A percentile compares a stretch with the other conserved stretches of the same genome.
Conservation (phyloP, 1,140 invertebrate genomes). For the Diachasma alloeum region DNA sequence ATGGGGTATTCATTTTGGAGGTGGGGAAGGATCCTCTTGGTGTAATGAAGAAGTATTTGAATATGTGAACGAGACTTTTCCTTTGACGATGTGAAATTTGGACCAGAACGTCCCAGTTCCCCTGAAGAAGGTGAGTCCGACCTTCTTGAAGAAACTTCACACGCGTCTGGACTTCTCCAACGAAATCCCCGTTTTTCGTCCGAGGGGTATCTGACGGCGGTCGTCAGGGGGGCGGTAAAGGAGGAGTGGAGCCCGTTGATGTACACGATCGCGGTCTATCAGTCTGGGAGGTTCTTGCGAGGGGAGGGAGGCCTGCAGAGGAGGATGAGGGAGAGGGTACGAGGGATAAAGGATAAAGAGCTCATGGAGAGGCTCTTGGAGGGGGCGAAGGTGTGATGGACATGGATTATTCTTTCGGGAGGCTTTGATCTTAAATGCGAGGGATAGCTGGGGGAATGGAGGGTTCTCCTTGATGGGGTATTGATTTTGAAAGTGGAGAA, state of each 20-base stretch:
- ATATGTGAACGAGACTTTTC: no score
- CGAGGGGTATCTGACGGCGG: slow-evolving; percentile 70
- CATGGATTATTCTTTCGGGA: not conserved
- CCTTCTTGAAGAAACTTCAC: slow-evolving; percentile 45
- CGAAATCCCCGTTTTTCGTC: slow-evolving; percentile 54
- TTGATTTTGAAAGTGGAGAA: no score
- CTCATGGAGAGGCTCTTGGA: slow-evolving; percentile 40
- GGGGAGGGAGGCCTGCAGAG: slow-evolving; percentile 40
- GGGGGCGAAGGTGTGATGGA: not conserved
- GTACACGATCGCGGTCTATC: slow-evolving; percentile 72
- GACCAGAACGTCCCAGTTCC: slow-evolving; percentile 40
- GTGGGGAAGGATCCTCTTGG: no score
- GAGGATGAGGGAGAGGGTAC: slow-evolving; percentile 45
- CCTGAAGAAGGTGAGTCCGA: slow-evolving; percentile 36
- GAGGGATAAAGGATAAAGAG: slow-evolving; percentile 37
- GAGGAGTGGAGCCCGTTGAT: slow-evolving; percentile 65
- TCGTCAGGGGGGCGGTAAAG: slow-evolving; percentile 68
- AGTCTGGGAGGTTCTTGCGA: slow-evolving; percentile 67
- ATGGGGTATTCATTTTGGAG: no score
- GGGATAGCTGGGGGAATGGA: no score
- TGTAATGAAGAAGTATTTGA: no score
- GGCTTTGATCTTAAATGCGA: no score
- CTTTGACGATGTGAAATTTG: slow-evolving; percentile 22
- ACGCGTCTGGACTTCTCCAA: slow-evolving; percentile 46
- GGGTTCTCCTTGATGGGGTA: no score